Evolutionary conservation across 1,140 invertebrate genomes (phyloP).

Genomic region (Eubasilissa regina): DNA sequence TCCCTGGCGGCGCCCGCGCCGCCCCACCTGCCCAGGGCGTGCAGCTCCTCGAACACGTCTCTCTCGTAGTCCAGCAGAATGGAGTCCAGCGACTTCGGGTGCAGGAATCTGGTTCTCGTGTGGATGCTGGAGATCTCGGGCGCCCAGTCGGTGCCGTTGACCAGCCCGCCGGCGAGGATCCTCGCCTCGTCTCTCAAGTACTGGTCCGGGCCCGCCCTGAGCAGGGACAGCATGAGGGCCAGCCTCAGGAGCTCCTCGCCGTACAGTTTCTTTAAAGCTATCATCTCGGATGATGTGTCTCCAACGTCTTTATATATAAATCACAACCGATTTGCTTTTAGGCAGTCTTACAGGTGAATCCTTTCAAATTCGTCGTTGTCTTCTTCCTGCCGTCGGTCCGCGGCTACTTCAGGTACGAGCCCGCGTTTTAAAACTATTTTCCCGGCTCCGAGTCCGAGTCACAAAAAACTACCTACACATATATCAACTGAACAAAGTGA

Average conservation of each 20-base stretch:
- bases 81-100: constrained; percentile 84
- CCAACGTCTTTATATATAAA: constrained; percentile 6
- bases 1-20: constrained; percentile 59
- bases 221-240: constrained; percentile 82
- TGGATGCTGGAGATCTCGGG: constrained; percentile 72
- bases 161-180: constrained; percentile 69
- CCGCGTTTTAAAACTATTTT: background rate
- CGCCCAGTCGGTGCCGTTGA: constrained; percentile 79
- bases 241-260: constrained; percentile 85
- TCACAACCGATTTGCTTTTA: constrained; percentile 26
- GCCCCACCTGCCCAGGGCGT: constrained; percentile 75
- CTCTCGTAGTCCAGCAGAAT: constrained; percentile 81
- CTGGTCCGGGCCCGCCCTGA: constrained; percentile 82
- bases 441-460: background rate
- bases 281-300: constrained; percentile 69
- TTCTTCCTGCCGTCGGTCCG: background rate
- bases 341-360: constrained; percentile 10
- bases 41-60: constrained; percentile 84
- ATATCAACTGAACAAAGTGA: background rate
- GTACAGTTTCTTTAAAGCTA: constrained; percentile 83
- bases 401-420: background rate
- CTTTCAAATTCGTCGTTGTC: no score
- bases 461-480: background rate
- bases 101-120: constrained; percentile 75
- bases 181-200: constrained; percentile 74